Evolutionary conservation across 2,113 vertebrate species (phyloP).

Genomic region (Boleophthalmus pectinirostris): DNA sequence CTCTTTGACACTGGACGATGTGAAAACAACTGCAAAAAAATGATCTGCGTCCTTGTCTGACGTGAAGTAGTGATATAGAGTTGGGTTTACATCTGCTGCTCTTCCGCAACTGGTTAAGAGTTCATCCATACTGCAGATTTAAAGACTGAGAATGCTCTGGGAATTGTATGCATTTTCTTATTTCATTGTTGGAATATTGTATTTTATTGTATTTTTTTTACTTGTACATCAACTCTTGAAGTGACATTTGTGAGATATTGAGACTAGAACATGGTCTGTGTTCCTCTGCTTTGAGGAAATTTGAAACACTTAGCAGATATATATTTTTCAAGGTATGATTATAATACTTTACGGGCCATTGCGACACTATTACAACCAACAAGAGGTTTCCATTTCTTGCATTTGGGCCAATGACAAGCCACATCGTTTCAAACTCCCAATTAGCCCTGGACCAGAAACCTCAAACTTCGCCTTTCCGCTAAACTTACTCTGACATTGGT

Average conservation of each 20-base stretch:
- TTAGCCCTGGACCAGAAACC: constrained; percentile 17
- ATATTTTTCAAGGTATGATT: not conserved
- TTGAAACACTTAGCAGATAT: not conserved
- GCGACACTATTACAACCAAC: not conserved
- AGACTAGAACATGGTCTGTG: not conserved
- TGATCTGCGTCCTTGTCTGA: not conserved
- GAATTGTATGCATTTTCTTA: too few species aligned
- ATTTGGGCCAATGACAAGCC: constrained; percentile 25
- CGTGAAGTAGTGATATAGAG: not conserved
- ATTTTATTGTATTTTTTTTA: too few species aligned
- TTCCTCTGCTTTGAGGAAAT: not conserved
- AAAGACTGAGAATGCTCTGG: too few species aligned
- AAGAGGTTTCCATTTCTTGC: constrained; percentile 20
- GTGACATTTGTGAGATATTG: not conserved
- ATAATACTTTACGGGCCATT: constrained; percentile 1
- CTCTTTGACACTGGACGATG: not conserved
- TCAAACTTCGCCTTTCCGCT: constrained; percentile 22
- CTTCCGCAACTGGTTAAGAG: too few species aligned
- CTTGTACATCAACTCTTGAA: too few species aligned
- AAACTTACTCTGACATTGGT: constrained; percentile 11
- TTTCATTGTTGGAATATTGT: too few species aligned
- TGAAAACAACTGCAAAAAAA: not conserved
- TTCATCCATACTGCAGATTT: too few species aligned
- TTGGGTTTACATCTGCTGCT: too few species aligned
- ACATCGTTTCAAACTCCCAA: constrained; percentile 18